phyloP scores from a whole-genome alignment of 2,888 invertebrate species.

The Lepetodrilus schrolli region DNA sequence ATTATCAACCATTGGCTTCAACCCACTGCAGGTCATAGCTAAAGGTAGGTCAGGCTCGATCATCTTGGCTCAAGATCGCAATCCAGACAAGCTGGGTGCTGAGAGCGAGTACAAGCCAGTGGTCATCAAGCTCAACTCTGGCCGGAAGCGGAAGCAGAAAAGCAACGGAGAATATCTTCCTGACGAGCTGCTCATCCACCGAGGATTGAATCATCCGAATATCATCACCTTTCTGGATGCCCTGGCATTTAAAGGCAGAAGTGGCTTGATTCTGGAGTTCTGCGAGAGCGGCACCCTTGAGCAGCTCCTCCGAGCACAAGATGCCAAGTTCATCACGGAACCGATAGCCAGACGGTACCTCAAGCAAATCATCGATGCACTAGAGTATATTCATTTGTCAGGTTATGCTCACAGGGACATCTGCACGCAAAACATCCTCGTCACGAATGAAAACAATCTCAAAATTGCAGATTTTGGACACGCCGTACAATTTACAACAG shows the following conservation, averaged over 20 bases:
- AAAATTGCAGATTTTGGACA: constrained; percentile 69
- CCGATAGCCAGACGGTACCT: constrained; percentile 63
- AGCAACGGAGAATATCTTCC: constrained; percentile 43
- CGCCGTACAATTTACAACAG: constrained; percentile 50
- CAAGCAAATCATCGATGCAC: constrained; percentile 58
- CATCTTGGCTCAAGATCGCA: constrained; percentile 62
- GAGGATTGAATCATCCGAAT: constrained; percentile 60
- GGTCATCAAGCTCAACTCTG: constrained; percentile 62
- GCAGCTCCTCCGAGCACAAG: constrained; percentile 58
- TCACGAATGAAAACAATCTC: constrained; percentile 57
- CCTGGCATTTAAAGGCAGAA: constrained; percentile 55
- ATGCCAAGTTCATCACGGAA: constrained; percentile 64
- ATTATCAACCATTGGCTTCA: constrained; percentile 60
- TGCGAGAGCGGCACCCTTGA: constrained; percentile 67
- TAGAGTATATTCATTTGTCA: constrained; percentile 59
- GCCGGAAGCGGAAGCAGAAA: constrained; percentile 48
- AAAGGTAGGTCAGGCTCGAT: constrained; percentile 64
- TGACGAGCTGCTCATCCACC: constrained; percentile 64
- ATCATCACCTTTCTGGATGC: constrained; percentile 59
- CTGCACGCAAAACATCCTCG: constrained; percentile 65
- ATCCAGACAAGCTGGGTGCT: constrained; percentile 42
- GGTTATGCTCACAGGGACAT: constrained; percentile 63
- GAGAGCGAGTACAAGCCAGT: constrained; percentile 60
- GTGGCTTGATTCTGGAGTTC: constrained; percentile 66
- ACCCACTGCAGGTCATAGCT: constrained; percentile 61